Percentiles rank a stretch among this genome's conserved stretches.
Conservation (phyloP, 2,888 invertebrate species). For the Chrysotoxum bicinctum region DNA sequence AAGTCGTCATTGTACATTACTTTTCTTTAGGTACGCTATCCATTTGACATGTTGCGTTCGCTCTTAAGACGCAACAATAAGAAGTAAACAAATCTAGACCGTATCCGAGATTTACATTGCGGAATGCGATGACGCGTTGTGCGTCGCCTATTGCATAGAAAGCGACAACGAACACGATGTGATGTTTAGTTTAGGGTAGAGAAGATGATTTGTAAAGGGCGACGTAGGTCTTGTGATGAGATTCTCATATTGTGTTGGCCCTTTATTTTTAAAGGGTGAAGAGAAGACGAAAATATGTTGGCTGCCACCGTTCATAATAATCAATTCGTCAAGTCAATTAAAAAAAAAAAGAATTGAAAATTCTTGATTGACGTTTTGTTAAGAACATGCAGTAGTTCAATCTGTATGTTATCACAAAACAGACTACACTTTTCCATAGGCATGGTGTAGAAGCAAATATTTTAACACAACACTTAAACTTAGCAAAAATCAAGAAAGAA, state of each 20-base stretch:
- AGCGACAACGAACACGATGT: background rate
- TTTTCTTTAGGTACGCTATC: conserved; percentile 63
- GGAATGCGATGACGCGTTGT: conserved; percentile 54
- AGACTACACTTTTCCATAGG: background rate
- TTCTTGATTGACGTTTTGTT: conserved; percentile 68
- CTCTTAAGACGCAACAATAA: conserved; percentile 60
- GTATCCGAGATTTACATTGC: conserved; percentile 50
- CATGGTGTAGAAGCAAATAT: conserved; percentile 1
- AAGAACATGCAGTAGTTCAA: conserved; percentile 39
- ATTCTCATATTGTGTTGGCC: conserved; percentile 45
- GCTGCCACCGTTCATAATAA: conserved; percentile 65
- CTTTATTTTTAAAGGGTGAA: conserved; percentile 36
- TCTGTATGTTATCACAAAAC: conserved; percentile 31
- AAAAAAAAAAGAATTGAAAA: conserved; percentile 44
- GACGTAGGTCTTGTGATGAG: conserved; percentile 34
- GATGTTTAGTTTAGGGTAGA: background rate
- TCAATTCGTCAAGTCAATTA: conserved; percentile 72
- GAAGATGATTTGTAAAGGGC: conserved; percentile 29
- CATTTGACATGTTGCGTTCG: conserved; percentile 62
- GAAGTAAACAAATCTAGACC: conserved; percentile 60
- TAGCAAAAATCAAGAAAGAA: background rate
- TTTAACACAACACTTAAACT: background rate
- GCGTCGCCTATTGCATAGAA: conserved; percentile 4
- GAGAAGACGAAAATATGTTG: conserved; percentile 28
- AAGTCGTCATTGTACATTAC: conserved; percentile 10